Base-by-base conservation (phyloP, 2,888 invertebrate species). In the Andrena flavipes region DNA sequence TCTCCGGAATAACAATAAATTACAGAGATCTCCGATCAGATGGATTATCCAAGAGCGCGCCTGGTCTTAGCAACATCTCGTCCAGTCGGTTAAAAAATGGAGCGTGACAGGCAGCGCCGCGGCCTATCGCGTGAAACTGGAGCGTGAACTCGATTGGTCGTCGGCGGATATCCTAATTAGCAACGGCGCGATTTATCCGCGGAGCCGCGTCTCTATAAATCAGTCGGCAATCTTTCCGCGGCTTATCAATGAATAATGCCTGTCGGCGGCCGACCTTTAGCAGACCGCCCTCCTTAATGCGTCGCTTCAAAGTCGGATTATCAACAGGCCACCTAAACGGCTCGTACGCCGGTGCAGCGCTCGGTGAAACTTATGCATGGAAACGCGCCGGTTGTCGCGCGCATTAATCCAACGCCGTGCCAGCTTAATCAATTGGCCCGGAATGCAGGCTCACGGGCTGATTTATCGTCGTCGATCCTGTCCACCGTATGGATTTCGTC, bases 351-450 rank as follows among this genome's bases (percentile, higher is more conserved):
- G n/a, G 10, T 56, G 4, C 23, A 82, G 81, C 73, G 73, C 62
- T 20, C 54, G 35, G 56, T 67, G 82, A n/a, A 65, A 82, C 80
- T 89, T 85, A 80, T 73, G 76, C 82, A 74, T 69, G 64, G 67
- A 82, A 85, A 80, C 74, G 42, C 42, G 42, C 29, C 49, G 63
- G 78, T 84, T 80, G 85, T 84, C 86, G 81, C 29, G 30, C 42
- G 60, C 70, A 51, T 76, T 82, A 63, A 81, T 78, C 75, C 80
- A 23, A 73, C 56, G 23, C 48, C 8, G 60, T 48, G 80, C 80
- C 65, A 79, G 87, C 89, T 90, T 88, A 91, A 91, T 91, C 91
- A 88, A 91, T 90, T 86, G 81, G 42, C 70, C 64, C 60, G 84
- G 89, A 88, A 89, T 90, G 88, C 84, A 23, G 76, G 83, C 86